These are phyloP conservation scores for Flexamia atlantica DNA, from an alignment of 2,888 invertebrate species.

Conservation along the genomic window DNA sequence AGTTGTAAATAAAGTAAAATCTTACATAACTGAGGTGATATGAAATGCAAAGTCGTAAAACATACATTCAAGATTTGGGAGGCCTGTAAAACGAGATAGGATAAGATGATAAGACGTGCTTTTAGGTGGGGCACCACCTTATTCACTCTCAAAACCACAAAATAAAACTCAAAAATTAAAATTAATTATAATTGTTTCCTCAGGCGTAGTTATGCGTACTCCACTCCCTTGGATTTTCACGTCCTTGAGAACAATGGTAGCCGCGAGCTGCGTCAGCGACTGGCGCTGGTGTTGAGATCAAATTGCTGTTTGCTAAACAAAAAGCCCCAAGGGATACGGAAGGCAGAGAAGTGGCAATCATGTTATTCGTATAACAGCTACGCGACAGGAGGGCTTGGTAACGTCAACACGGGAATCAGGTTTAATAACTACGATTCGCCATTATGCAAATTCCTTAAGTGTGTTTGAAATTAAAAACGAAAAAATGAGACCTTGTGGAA, in stretches of 20 bases:
- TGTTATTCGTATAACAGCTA: not conserved
- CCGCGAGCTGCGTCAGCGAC: not conserved
- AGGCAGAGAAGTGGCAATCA: conserved; percentile 6
- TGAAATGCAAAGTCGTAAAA: too few species aligned
- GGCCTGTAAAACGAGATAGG: too few species aligned
- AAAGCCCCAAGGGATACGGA: not conserved
- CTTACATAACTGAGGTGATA: too few species aligned
- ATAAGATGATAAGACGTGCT: too few species aligned
- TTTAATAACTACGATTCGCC: not conserved
- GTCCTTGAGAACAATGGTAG: conserved; percentile 20
- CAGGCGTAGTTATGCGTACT: not conserved
- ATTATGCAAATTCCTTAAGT: not conserved
- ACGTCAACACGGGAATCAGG: not conserved
- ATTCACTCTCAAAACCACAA: too few species aligned
- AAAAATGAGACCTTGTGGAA: too few species aligned
- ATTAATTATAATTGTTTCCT: not conserved
- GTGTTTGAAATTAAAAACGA: not conserved
- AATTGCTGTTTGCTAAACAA: conserved; percentile 1
- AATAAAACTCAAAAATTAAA: too few species aligned
- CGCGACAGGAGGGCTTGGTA: not conserved
- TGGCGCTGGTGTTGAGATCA: not conserved
- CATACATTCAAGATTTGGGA: not conserved
- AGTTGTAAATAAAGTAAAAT: too few species aligned
- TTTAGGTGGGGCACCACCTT: too few species aligned
- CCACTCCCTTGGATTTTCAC: not conserved